Evolutionary conservation across 2,888 invertebrate genomes (phyloP).

Genomic region (Pseudococcus longispinus): DNA sequence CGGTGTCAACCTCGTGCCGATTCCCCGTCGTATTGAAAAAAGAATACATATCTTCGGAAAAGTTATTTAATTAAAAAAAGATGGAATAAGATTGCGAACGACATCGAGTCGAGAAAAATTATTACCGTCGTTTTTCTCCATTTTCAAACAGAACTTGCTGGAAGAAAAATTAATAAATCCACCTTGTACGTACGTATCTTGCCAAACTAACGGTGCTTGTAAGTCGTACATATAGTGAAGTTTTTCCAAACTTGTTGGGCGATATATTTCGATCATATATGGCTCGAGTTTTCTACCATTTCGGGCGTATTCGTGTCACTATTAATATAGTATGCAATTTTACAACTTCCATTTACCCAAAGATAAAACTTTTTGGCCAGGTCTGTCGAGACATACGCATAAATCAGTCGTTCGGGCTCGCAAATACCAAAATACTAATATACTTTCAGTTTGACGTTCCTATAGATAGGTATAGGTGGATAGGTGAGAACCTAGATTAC

Average conservation of each 20-base stretch:
- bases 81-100: background rate
- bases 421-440: background rate
- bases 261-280: background rate
- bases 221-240: background rate
- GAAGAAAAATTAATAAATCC: background rate
- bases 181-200: background rate
- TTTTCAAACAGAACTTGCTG: background rate
- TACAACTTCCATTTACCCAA: background rate
- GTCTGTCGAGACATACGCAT: background rate
- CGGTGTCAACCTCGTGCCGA: background rate
- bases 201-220: background rate
- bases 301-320: background rate
- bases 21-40: background rate
- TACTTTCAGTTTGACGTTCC: too few species aligned
- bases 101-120: background rate
- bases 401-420: background rate
- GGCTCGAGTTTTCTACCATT: background rate
- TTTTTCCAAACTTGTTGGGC: background rate
- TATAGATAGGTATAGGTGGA: background rate
- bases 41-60: background rate
- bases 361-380: background rate
- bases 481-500: background rate
- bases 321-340: background rate
- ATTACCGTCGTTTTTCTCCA: background rate
- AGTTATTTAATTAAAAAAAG: slow-evolving; percentile 30